Evolutionary conservation across 2,797 vertebrate genomes (phyloP), one percentile per base, ranked within the genome.

Genomic region (Clangula hyemalis): DNA sequence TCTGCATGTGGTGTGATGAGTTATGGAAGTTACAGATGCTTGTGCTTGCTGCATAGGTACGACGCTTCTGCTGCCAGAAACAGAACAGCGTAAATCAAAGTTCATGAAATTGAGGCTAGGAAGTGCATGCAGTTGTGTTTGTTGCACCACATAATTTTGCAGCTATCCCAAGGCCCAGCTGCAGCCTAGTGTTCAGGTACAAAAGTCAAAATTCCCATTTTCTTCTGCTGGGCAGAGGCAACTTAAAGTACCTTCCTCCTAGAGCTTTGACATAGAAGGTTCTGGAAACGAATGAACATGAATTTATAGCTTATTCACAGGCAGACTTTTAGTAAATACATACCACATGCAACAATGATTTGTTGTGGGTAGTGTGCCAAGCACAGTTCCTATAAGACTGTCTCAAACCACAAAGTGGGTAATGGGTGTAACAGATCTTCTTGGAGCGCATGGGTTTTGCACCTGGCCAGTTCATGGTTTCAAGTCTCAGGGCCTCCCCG

Each of bases 381-480:
- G 60, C 71, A 54, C 71, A 82, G 25, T 56, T 82, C 71, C 61
- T 64, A 36, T 41, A 70, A 64, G 89, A 16, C 61, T 45, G 15
- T 64, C 66, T 89, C 62, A 85, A 90, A 47, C 47, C 56, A 81
- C 79, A 28, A 68, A 47, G 69, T 15, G 69, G 16, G 28, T 75
- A 51, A 73, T 58, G 79, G 64, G 41, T 60, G 30, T 79, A 92
- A 86, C 60, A 85, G 68, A 71, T 60, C 28, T 30, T 81, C 32
- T 43, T 53, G 61, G 47, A 87, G 70, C 51, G 24, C 36, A 5
- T 7, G 25, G 81, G 49, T 38, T 90, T 86, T 85, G 85, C 45
- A 78, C 83, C 81, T 80, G 75, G 87, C 18, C n/a, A 61, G 71
- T 58, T 87, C 68, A 76, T 7, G 47, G 51, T 87, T 92, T 95